Conservation (phyloP, 2,888 invertebrate species). For the Neoascia interrupta region DNA sequence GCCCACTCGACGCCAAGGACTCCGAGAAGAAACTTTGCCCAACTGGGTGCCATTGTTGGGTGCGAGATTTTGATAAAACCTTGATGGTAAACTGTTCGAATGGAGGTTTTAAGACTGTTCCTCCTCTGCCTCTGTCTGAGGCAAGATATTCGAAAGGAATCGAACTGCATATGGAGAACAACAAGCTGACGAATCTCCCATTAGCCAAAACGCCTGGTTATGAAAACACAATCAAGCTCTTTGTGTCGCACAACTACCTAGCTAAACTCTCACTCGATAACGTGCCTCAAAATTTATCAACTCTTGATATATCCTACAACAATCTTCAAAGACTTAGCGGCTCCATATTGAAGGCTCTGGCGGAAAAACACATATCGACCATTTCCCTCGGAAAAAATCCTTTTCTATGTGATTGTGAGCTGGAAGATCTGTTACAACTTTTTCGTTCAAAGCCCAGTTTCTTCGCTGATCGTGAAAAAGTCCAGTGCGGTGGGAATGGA, state of each 20-base stretch:
- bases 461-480: no score
- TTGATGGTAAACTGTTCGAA: slow-evolving; percentile 82
- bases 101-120: slow-evolving; percentile 79
- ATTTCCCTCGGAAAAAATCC: slow-evolving; percentile 84
- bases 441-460: no score
- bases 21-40: slow-evolving; percentile 79
- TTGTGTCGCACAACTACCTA: slow-evolving; percentile 81
- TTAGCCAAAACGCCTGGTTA: slow-evolving; percentile 78
- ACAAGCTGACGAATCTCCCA: slow-evolving; percentile 78
- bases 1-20: slow-evolving; percentile 79
- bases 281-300: slow-evolving; percentile 79
- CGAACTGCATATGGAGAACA: slow-evolving; percentile 80
- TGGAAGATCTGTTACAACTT: slow-evolving; percentile 82
- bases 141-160: slow-evolving; percentile 74
- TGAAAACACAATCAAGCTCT: slow-evolving; percentile 80
- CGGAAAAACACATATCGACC: slow-evolving; percentile 79
- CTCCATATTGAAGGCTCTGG: slow-evolving; percentile 78
- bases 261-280: slow-evolving; percentile 76
- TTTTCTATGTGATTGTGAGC: slow-evolving; percentile 85
- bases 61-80: slow-evolving; percentile 80
- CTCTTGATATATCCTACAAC: slow-evolving; percentile 82
- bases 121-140: slow-evolving; percentile 75
- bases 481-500: no score
- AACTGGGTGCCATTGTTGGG: slow-evolving; percentile 80
- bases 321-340: slow-evolving; percentile 80